Evolutionary conservation across 1,140 invertebrate species (phyloP).

Genomic region (Polypedilum vanderplanki): DNA sequence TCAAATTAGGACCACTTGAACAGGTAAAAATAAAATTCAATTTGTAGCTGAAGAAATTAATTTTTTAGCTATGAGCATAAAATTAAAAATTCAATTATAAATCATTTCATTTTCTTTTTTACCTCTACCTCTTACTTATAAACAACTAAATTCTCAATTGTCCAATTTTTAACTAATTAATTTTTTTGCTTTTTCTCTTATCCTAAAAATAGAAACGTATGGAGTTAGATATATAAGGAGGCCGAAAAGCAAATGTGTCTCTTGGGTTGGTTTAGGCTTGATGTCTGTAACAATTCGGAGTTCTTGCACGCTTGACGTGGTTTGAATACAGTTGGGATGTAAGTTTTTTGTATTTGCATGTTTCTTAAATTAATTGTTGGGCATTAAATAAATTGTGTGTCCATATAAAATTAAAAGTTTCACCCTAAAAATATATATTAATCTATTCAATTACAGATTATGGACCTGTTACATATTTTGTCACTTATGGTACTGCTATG

Average conservation of each 20-base stretch:
- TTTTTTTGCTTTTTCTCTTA: neutral
- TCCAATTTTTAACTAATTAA: no score
- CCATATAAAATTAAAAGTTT: neutral
- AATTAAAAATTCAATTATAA: slow-evolving; percentile 17
- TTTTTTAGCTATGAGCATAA: neutral
- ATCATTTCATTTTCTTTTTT: neutral
- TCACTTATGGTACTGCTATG: slow-evolving; percentile 97
- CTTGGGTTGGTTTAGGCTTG: slow-evolving; percentile 83
- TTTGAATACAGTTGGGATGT: slow-evolving; percentile 99
- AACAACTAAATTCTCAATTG: no score
- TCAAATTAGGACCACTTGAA: slow-evolving; percentile 75
- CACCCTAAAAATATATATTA: neutral
- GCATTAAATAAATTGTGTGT: neutral
- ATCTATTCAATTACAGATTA: slow-evolving; percentile 56
- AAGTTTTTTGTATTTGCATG: neutral
- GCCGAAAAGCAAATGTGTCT: slow-evolving; percentile 65
- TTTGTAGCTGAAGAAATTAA: no score
- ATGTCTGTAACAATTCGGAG: slow-evolving; percentile 98
- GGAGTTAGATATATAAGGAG: slow-evolving; percentile 64
- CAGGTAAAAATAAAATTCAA: slow-evolving; percentile 51
- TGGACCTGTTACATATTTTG: slow-evolving; percentile 99
- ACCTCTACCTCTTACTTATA: no score
- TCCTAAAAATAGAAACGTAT: slow-evolving; percentile 61
- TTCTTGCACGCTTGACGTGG: slow-evolving; percentile 93
- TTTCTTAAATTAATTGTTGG: neutral